Evolutionary conservation across 2,888 invertebrate species (phyloP).

Genomic region (Lasioglossum oenotherae): DNA sequence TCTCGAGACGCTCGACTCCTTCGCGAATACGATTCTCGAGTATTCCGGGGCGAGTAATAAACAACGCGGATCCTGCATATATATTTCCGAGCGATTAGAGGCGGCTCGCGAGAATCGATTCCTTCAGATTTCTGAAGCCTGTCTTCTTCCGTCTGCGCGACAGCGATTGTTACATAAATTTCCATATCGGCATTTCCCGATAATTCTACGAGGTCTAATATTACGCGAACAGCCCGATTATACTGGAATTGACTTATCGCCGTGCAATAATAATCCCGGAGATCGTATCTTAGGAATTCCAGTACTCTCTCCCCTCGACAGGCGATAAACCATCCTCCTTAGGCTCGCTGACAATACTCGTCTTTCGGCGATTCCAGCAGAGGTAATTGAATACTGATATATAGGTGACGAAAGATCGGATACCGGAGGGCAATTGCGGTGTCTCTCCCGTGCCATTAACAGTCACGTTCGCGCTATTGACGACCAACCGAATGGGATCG

Average conservation of each 20-base stretch:
- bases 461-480: slow-evolving; percentile 33
- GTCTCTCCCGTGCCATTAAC: slow-evolving; percentile 41
- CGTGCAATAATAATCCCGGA: slow-evolving; percentile 52
- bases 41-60: slow-evolving; percentile 75
- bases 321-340: slow-evolving; percentile 72
- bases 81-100: slow-evolving; percentile 69
- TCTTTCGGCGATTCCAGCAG: slow-evolving; percentile 69
- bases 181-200: not conserved
- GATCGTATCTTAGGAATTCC: slow-evolving; percentile 68
- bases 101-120: slow-evolving; percentile 40
- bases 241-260: slow-evolving; percentile 23
- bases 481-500: slow-evolving; percentile 12
- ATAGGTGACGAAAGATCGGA: slow-evolving; percentile 73
- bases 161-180: not conserved
- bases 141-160: not conserved
- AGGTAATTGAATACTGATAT: slow-evolving; percentile 81
- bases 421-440: slow-evolving; percentile 62
- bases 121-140: not conserved
- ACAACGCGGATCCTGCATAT: slow-evolving; percentile 70
- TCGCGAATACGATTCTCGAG: slow-evolving; percentile 71
- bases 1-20: slow-evolving; percentile 54
- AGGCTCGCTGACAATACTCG: slow-evolving; percentile 64
- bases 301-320: slow-evolving; percentile 48
- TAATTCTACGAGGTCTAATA: not conserved
- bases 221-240: not conserved